Base-by-base conservation (phyloP, 2,113 vertebrate species). In the Platichthys flesus region DNA sequence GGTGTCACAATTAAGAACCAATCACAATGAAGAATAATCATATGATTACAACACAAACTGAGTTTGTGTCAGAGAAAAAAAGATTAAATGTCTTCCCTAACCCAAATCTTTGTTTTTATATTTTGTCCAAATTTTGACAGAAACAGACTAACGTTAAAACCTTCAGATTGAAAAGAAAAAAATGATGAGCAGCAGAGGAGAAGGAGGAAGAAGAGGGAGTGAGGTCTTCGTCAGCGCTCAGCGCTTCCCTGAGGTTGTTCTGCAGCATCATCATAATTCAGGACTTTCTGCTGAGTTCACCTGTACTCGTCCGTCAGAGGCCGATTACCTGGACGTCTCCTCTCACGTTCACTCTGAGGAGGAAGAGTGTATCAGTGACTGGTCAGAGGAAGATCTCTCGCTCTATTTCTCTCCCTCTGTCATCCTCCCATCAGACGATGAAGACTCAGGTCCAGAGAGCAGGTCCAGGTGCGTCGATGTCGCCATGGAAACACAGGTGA, bases 401-500 rank as follows among this genome's bases (percentile, higher is more conserved):
- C 87, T 88, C 42, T 90, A 91, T 67, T 88, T 91, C 76, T 76
- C 90, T 58, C 80, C 89, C 0, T 85, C 86, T 0, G 85, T 89
- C 78, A 84, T 88, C 56, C 52, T 79, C 49, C 75, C 69, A 55
- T 85, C 87, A 24, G 89, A 89, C 0, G 74, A 86, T n/a, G 94
- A 94, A 13, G 93, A 92, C 65, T 94, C 95, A 1, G 92, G 91
- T 40, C 47, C 84, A 1, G 90, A 83, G 20, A 67, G 78, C 8
- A 65, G 82, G 54, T 90, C 89, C 1, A 94, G 96, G 73, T 96
- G 96, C 10, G 90, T 96, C 28, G 95, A 96, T 0, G 93, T 97
- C 66, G 94, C 91, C 0, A 68, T 96, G 70, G 96, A 97, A 82
- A 92, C 90, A 9, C 66, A 87, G 0, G 93, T 89, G 51, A 78